phyloP scores from a whole-genome alignment of 2,797 vertebrate genomes.

The Galaxias olidus region DNA sequence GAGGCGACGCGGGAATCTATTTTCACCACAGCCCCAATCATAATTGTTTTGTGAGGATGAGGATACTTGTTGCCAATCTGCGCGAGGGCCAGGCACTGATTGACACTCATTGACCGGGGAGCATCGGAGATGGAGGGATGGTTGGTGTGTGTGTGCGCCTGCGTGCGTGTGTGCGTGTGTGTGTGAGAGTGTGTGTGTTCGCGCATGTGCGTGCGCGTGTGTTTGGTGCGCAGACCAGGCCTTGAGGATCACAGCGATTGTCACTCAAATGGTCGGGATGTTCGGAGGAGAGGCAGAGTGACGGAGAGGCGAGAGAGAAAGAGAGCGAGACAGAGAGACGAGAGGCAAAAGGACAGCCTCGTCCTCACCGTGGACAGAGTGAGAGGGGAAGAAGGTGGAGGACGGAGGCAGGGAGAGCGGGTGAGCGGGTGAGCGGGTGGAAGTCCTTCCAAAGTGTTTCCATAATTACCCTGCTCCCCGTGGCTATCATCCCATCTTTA shows the following conservation, averaged over 20 bases:
- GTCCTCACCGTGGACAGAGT: neutral
- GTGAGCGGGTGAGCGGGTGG: neutral
- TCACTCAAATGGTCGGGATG: constrained; percentile 70
- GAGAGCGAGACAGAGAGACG: constrained; percentile 9
- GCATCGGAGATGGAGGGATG: constrained; percentile 41
- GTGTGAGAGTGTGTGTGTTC: constrained; percentile 33
- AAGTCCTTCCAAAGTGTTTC: constrained; percentile 1
- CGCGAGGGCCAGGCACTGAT: constrained; percentile 81
- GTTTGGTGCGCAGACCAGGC: constrained; percentile 28
- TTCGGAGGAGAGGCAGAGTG: constrained; percentile 18
- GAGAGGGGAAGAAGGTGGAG: neutral
- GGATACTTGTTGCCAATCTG: constrained; percentile 88
- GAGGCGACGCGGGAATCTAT: constrained; percentile 82
- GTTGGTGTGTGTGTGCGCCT: constrained; percentile 24
- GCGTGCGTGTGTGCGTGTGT: constrained; percentile 34
- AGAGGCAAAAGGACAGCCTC: constrained; percentile 1
- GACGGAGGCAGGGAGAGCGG: neutral
- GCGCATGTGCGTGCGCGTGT: constrained; percentile 6
- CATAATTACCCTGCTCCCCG: constrained; percentile 33
- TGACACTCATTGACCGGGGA: constrained; percentile 90
- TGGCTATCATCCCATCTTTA: constrained; percentile 42
- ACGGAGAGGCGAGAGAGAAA: constrained; percentile 31
- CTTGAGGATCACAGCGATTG: constrained; percentile 65
- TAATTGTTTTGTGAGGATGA: constrained; percentile 88
- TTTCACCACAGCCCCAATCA: constrained; percentile 84